Percentiles rank a stretch among this genome's conserved stretches.
Conservation (phyloP, 1,140 invertebrate species). For the Phenacoccus solenopsis region DNA sequence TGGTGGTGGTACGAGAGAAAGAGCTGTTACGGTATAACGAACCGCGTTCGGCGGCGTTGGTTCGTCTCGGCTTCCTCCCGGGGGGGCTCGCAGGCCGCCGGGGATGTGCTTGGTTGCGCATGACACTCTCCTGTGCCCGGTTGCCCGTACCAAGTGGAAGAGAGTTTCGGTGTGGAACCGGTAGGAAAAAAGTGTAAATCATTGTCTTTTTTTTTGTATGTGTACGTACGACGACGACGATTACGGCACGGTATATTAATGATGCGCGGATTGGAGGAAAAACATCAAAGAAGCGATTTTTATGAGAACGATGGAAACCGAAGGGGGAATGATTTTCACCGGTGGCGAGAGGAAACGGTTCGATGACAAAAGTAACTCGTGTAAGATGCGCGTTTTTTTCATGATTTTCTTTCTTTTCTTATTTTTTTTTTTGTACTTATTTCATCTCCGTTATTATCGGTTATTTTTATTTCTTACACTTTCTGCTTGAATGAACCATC, state of each 20-base stretch:
- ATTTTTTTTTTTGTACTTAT: slow-evolving; percentile 4
- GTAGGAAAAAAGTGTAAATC: slow-evolving; percentile 15
- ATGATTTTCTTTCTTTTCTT: background rate
- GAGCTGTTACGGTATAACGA: slow-evolving; percentile 14
- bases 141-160: background rate
- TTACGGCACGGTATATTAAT: slow-evolving; percentile 8
- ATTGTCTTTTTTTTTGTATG: background rate
- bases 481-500: slow-evolving; percentile 15
- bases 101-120: slow-evolving; percentile 15
- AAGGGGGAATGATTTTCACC: background rate
- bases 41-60: background rate
- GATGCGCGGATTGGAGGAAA: background rate
- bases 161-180: slow-evolving; percentile 1
- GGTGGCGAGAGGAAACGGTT: background rate
- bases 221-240: background rate
- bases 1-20: background rate
- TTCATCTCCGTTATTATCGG: slow-evolving; percentile 9
- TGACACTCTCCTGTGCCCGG: slow-evolving; percentile 5
- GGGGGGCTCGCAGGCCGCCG: background rate
- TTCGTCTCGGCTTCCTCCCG: slow-evolving; percentile 9
- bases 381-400: background rate
- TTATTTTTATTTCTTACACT: slow-evolving; percentile 2
- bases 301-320: background rate
- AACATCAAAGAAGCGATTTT: slow-evolving; percentile 13
- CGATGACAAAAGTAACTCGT: slow-evolving; percentile 7